Evolutionary conservation across 2,797 vertebrate genomes (phyloP).

Genomic region (Schizopygopsis pylzovi): DNA sequence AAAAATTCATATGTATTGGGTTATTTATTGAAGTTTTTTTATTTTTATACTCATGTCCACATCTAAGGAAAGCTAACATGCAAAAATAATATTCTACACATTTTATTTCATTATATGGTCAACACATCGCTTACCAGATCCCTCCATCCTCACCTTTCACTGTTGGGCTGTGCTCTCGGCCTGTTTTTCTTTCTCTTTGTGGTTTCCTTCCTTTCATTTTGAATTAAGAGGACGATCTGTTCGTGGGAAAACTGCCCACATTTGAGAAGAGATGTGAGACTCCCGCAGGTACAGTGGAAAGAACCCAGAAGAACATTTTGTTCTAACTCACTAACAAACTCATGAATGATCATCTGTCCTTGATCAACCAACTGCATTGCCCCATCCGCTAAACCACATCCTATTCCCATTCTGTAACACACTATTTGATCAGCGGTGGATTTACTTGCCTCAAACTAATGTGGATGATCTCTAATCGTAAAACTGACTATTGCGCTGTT

Average conservation of each 20-base stretch:
- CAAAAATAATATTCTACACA: background rate
- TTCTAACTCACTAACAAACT: slow-evolving; percentile 41
- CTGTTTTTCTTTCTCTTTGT: slow-evolving; percentile 54
- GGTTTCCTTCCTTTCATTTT: slow-evolving; percentile 63
- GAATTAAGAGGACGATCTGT: slow-evolving; percentile 81
- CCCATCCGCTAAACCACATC: slow-evolving; percentile 31
- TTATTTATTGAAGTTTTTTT: background rate
- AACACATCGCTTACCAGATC: slow-evolving; percentile 10
- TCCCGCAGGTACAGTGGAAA: slow-evolving; percentile 83
- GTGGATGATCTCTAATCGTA: background rate
- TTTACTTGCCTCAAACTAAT: slow-evolving; percentile 9
- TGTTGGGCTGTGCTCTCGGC: slow-evolving; percentile 60
- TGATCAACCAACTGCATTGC: slow-evolving; percentile 21
- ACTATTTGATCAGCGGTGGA: background rate
- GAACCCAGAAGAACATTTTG: slow-evolving; percentile 34
- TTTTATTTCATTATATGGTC: slow-evolving; percentile 25
- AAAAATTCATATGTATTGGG: background rate
- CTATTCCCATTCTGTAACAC: slow-evolving; percentile 9
- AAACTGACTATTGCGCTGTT: slow-evolving; percentile 25
- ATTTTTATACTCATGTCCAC: background rate
- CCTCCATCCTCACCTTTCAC: slow-evolving; percentile 54
- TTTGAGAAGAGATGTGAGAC: slow-evolving; percentile 91
- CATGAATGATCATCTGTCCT: slow-evolving; percentile 14
- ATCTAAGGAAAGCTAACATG: background rate
- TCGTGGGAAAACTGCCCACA: slow-evolving; percentile 86